Evolutionary conservation across 1,140 invertebrate species (phyloP).

Genomic region (Monomorium pharaonis): DNA sequence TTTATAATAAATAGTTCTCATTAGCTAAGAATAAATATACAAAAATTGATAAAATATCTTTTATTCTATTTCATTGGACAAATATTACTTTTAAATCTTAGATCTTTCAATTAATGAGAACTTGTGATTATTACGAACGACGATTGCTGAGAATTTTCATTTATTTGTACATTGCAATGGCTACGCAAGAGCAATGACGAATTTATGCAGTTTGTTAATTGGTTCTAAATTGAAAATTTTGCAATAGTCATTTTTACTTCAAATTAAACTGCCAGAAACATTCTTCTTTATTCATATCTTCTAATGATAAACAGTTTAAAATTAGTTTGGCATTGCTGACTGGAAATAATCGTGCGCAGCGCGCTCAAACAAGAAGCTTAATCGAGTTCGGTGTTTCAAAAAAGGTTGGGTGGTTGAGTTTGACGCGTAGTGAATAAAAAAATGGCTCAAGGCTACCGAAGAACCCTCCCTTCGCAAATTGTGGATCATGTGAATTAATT

Average conservation of each 20-base stretch:
- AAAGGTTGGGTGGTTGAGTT: constrained; percentile 8
- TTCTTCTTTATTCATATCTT: constrained; percentile 56
- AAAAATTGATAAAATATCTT: neutral
- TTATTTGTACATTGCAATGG: neutral
- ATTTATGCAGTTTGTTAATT: constrained; percentile 48
- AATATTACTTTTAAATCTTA: neutral
- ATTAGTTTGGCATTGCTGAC: constrained; percentile 70
- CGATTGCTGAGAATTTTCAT: neutral
- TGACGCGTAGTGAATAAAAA: constrained; percentile 22
- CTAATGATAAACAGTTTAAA: constrained; percentile 64
- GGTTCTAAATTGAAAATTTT: constrained; percentile 59
- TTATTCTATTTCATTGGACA: neutral
- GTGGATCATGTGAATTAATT: constrained; percentile 53
- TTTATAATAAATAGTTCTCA: neutral
- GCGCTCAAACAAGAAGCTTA: constrained; percentile 50
- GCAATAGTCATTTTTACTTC: constrained; percentile 48
- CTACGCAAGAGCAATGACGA: neutral
- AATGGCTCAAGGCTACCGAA: constrained; percentile 50
- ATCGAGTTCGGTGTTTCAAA: constrained; percentile 61
- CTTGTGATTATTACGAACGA: neutral
- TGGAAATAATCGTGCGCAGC: neutral
- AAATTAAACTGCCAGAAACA: constrained; percentile 68
- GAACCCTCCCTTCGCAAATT: constrained; percentile 11
- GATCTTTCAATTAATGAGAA: neutral
- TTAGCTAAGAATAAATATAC: neutral